Evolutionary conservation across 1,140 invertebrate species (phyloP), one percentile per base, ranked within the genome.

Genomic region (Hylaeus volcanicus): DNA sequence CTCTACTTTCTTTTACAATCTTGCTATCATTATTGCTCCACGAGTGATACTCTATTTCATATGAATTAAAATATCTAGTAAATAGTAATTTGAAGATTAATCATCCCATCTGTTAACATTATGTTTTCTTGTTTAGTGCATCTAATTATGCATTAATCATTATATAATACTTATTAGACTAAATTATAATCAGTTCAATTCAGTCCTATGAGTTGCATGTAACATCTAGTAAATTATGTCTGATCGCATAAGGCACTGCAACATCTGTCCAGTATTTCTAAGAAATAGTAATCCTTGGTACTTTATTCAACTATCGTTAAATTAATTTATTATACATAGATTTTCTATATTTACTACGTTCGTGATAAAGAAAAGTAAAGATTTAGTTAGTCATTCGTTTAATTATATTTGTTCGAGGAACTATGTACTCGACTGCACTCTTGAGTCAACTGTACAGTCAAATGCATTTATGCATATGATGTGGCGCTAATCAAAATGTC

Each of bases 401-500:
- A 69, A 60, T 64, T 64, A 15, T 56, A 60, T 48, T 77, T 15
- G 61, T 51, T 15, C 14, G 9, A 45, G 4, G 9, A 37, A 37
- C n/a, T 37, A 0, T 37, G 58, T 58, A 51, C 9, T n/a, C 8
- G 37, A 26, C 2, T 60, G 11, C 68, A 56, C 68, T 56, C 37
- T 37, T 56, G n/a, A 39, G 11, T 26, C 55, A 43, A 26, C 15
- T 41, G 14, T 73, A 55, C 41, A 66, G 5, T 65, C 51, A 37
- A 43, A 37, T 45, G 15, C 14, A 41, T 12, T 61, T 45, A 37
- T 45, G 15, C 14, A 41, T 12, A 68, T 45, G 43, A 26, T 56
- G 15, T 78, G 37, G 53, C 3, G 5, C 61, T 78, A 14, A 78
- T 81, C 43, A 55, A 78, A 82, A 78, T 78, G 61, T 78, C 43